Conservation (phyloP, 2,888 invertebrate species). For the Ectemnius cavifrons region DNA sequence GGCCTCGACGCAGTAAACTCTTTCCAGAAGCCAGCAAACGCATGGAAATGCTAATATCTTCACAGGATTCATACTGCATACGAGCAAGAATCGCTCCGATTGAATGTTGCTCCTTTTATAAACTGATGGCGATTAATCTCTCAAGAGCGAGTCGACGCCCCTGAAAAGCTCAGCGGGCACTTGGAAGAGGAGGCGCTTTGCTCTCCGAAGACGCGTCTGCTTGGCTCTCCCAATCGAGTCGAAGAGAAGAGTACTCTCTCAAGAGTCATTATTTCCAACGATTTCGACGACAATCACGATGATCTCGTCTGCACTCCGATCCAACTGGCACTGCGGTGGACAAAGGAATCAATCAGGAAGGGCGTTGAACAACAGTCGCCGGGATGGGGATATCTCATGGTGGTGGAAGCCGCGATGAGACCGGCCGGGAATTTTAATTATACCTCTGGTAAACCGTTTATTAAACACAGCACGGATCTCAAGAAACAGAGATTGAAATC, state of each 20-base stretch:
- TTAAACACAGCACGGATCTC: background rate
- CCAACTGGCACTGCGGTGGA: background rate
- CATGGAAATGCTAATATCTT: background rate
- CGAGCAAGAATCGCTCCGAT: too few species aligned
- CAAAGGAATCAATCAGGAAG: background rate
- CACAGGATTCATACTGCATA: background rate
- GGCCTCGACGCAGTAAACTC: too few species aligned
- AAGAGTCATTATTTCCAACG: slow-evolving; percentile 4
- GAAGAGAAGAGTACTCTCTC: background rate
- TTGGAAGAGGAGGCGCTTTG: background rate
- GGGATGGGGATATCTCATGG: background rate
- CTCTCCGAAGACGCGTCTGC: background rate
- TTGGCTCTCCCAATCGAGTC: background rate
- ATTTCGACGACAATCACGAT: slow-evolving; percentile 1
- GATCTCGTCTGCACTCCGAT: background rate
- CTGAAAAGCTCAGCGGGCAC: slow-evolving; percentile 3
- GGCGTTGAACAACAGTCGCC: background rate
- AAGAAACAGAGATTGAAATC: background rate
- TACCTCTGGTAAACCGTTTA: background rate
- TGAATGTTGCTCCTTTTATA: too few species aligned
- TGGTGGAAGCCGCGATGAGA: background rate
- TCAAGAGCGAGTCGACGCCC: background rate
- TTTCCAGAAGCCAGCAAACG: too few species aligned
- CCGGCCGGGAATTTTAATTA: slow-evolving; percentile 2
- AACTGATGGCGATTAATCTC: slow-evolving; percentile 1